Evolutionary conservation across 2,113 vertebrate genomes (phyloP).

Genomic region (Crotalus helleri): DNA sequence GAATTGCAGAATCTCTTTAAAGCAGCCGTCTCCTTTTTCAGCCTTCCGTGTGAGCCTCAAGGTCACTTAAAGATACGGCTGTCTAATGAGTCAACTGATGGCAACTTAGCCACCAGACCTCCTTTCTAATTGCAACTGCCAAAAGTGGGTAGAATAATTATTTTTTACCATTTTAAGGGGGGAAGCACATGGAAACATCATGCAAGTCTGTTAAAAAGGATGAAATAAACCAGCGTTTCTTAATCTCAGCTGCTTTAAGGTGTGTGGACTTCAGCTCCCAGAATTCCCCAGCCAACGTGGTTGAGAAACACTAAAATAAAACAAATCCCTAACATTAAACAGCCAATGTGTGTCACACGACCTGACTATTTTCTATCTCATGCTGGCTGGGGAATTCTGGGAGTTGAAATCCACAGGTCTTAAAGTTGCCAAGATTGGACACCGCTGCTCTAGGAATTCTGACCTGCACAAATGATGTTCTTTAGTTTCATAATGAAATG

Average conservation of each 20-base stretch:
- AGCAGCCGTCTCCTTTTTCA: neutral
- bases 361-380: neutral
- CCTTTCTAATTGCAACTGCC: neutral
- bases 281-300: neutral
- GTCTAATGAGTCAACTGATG: neutral
- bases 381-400: too few species aligned
- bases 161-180: neutral
- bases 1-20: neutral
- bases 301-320: neutral
- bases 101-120: neutral
- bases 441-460: neutral
- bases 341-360: neutral
- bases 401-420: neutral
- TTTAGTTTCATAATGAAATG: neutral
- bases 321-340: neutral
- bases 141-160: neutral
- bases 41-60: neutral
- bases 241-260: neutral
- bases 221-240: neutral
- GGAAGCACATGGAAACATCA: neutral
- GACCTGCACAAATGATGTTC: neutral
- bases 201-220: neutral
- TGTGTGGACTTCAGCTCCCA: neutral
- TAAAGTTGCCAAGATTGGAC: neutral
- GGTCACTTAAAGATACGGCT: neutral